phyloP scores from a whole-genome alignment of 2,888 invertebrate species.

The Eupithecia pulchellata region DNA sequence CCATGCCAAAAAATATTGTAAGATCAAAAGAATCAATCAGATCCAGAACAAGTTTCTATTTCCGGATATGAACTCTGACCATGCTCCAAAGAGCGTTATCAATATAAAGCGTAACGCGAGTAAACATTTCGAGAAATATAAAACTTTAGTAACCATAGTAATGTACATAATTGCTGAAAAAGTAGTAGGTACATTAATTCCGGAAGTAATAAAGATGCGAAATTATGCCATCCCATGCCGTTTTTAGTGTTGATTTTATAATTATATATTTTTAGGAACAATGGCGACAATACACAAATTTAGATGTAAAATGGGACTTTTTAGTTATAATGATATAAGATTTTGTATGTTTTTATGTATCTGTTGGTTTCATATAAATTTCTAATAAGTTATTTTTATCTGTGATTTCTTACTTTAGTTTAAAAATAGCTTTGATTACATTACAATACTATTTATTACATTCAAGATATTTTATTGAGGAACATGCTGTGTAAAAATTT shows the following conservation, averaged over 20 bases:
- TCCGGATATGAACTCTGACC: not conserved
- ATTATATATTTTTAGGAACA: not conserved
- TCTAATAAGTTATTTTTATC: slow-evolving; percentile 33
- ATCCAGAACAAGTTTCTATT: not conserved
- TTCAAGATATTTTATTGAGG: too few relatives aligned
- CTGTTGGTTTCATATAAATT: slow-evolving; percentile 22
- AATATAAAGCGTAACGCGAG: not conserved
- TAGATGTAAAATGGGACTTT: not conserved
- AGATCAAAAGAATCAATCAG: not conserved
- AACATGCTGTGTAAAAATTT: too few relatives aligned
- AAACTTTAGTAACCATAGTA: too few relatives aligned
- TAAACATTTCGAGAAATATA: not conserved
- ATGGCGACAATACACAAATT: slow-evolving; percentile 1
- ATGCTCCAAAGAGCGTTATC: not conserved
- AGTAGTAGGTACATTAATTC: not conserved
- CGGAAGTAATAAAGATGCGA: not conserved
- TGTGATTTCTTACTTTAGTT: slow-evolving; percentile 39
- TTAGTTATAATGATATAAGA: not conserved
- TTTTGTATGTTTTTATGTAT: slow-evolving; percentile 5
- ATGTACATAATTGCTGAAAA: too few relatives aligned
- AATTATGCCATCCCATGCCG: not conserved
- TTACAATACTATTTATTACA: slow-evolving; percentile 21
- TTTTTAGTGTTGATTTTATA: not conserved
- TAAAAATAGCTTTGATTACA: slow-evolving; percentile 32
- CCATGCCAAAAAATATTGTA: not conserved